These are phyloP conservation scores for Caloenas nicobarica DNA, from an alignment of 2,113 vertebrate genomes.

Conservation along the genomic window DNA sequence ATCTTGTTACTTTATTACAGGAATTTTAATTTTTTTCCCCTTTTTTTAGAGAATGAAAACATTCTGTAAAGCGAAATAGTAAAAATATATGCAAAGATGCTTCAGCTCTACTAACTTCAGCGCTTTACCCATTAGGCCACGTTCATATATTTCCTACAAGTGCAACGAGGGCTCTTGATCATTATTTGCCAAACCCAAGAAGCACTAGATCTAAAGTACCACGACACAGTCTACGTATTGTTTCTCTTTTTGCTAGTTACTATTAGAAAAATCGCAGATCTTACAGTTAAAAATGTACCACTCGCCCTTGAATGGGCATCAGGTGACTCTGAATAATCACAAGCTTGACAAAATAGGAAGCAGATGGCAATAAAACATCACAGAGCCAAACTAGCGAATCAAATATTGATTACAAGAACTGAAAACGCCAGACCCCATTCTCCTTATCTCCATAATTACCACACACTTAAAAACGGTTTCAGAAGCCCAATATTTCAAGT, in stretches of 20 bases:
- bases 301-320: neutral
- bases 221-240: neutral
- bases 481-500: neutral
- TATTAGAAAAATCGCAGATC: neutral
- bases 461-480: neutral
- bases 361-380: constrained; percentile 19
- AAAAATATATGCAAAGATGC: neutral
- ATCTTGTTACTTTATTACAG: neutral
- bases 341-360: constrained; percentile 36
- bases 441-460: constrained; percentile 23
- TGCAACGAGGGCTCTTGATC: neutral
- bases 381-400: constrained; percentile 21
- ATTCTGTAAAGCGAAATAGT: neutral
- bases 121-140: neutral
- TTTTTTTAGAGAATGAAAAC: neutral
- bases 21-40: neutral
- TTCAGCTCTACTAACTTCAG: neutral
- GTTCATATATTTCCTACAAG: neutral
- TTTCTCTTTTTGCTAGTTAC: neutral
- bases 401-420: constrained; percentile 50
- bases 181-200: neutral
- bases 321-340: constrained; percentile 16
- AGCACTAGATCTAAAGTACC: neutral
- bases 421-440: constrained; percentile 53
- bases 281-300: neutral